These are phyloP conservation scores for Remorina albescens DNA, from an alignment of 2,797 vertebrate species.

Conservation along the genomic window DNA sequence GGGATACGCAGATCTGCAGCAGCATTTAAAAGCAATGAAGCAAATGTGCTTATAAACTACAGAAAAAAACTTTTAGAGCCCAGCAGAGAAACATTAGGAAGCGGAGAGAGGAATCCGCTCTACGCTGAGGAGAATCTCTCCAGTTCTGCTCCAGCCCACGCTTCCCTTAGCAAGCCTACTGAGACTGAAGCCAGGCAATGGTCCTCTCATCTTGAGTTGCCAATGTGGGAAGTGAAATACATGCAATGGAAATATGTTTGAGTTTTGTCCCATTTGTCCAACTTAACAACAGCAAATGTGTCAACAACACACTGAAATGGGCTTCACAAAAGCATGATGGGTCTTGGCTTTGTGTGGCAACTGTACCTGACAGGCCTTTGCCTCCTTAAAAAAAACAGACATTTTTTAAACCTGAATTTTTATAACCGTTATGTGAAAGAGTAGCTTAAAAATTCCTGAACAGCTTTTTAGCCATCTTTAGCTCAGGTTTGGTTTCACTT, in stretches of 20 bases:
- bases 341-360: neutral
- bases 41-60: slow-evolving; percentile 25
- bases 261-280: slow-evolving; percentile 51
- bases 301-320: neutral
- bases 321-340: neutral
- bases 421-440: too few species aligned
- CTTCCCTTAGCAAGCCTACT: slow-evolving; percentile 21
- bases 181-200: slow-evolving; percentile 53
- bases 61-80: neutral
- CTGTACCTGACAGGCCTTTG: neutral
- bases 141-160: slow-evolving; percentile 50
- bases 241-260: slow-evolving; percentile 54
- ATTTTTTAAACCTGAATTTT: too few species aligned
- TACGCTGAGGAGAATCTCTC: slow-evolving; percentile 45
- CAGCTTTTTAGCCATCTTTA: too few species aligned
- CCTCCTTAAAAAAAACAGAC: neutral
- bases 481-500: too few species aligned
- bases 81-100: slow-evolving; percentile 44
- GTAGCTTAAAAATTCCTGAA: too few species aligned
- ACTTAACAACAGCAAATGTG: slow-evolving; percentile 16
- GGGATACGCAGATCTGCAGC: slow-evolving; percentile 5
- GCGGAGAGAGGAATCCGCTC: slow-evolving; percentile 31
- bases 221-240: slow-evolving; percentile 56
- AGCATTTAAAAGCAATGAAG: slow-evolving; percentile 23
- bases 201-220: slow-evolving; percentile 49